Base-by-base conservation (phyloP, 2,797 vertebrate species). In the Muscicapa striata region DNA sequence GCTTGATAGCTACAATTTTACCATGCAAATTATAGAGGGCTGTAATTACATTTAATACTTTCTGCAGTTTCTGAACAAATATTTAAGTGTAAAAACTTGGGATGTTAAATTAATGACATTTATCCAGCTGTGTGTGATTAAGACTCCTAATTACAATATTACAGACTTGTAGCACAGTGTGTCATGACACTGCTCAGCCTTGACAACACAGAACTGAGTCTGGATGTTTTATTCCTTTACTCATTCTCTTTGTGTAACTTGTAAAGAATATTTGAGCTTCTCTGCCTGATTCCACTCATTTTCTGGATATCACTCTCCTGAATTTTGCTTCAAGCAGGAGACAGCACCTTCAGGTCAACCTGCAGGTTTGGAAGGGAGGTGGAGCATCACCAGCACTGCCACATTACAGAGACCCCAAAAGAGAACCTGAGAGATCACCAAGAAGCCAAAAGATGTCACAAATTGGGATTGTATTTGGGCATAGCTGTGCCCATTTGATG, bases 21-120 rank as follows among this genome's bases (percentile, higher is more conserved):
- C 73, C 89, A 84, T 30, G 84, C 87, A 95, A 92, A 95, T 89
- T 83, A 87, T 18, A 52, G 78, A 92, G 46, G 54, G 49, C 66
- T 77, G 69, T 94, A 92, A 95, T 91, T 91, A 92, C 57, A 91
- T 89, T 77, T 87, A 83, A 94, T 93, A 94, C 66, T 89, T 89
- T 91, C 82, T 89, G 76, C 89, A 78, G 84, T 78, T 93, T 92
- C 79, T 89, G 94, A 96, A 91, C 91, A 93, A 97, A 94, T 91
- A 94, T 92, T 94, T 66, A 87, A 89, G 82, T 16, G 21, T 58
- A 55, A 92, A 91, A 95, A 41, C 79, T 69, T 43, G 7, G 51
- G 62, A 85, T 95, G 87, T 91, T 95, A 92, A 95, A 89, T 92
- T 95, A 89, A 73, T 63, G 87, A 92, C 89, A 92, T 85, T 94